Base-by-base conservation (phyloP, 2,113 vertebrate genomes). In the Cranoglanis bouderius region DNA sequence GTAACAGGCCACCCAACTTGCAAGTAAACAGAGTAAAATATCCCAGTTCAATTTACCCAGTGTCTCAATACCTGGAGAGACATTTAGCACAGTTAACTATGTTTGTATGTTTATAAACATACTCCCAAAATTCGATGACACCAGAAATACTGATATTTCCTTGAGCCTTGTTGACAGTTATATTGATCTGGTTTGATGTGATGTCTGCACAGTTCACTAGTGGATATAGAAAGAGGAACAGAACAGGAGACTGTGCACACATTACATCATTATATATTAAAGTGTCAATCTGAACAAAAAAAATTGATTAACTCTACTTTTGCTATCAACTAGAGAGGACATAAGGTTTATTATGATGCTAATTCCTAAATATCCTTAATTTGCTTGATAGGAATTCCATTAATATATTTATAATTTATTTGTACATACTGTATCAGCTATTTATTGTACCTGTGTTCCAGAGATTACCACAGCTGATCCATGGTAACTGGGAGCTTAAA, bases 1-100 rank as follows among this genome's bases (percentile, higher is more conserved):
- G 95, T 98, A 99, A 82, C 97, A 98, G 93, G 97, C 94, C 92
- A 97, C 92, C 98, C 98, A 99, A 0, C 97, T 97, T 0, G 97
- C 93, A 87, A 99, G 46, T 51, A 99, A 96, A 92, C 97, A 98
- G 53, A 99, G 89, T 9, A 95, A 96, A 92, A 99, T 92, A 91
- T 99, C 98, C 97, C 98, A 99, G 92, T 97, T 97, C 90, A 99
- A 93, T 38, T 94, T 92, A 53, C 98, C 98, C 91, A 98, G 93
- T 59, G 97, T 93, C 85, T 98, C 96, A 75, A 99, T 97, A 74
- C 97, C 98, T 0, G 94, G 93, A 0, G 98, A 98, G 90, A 98
- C 96, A 90, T 96, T 96, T 32, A 99, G 92, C 7, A 97, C n/a
- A n/a, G n/a, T n/a, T n/a, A n/a, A n/a, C n/a, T n/a, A n/a, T n/a